Evolutionary conservation across 2,113 vertebrate species (phyloP).

Genomic region (Notarius quadriscutis): DNA sequence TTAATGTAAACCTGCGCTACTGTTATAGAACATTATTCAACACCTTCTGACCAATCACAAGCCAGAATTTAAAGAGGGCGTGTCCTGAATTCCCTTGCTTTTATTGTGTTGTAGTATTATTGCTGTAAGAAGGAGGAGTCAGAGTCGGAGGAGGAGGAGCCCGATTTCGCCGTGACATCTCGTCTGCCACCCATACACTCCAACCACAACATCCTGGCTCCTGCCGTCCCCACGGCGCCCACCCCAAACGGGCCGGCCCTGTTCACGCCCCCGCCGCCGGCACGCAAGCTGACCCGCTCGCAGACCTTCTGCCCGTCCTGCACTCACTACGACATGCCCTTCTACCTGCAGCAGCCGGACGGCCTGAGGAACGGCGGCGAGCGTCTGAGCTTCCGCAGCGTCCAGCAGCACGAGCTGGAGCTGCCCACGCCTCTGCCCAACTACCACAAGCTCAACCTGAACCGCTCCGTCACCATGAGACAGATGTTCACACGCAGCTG

Average conservation of each 20-base stretch:
- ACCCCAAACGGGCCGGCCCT: conserved; percentile 85
- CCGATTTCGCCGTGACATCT: conserved; percentile 89
- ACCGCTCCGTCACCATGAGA: conserved; percentile 90
- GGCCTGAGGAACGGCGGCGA: conserved; percentile 80
- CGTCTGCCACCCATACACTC: conserved; percentile 88
- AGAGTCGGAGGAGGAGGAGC: conserved; percentile 97
- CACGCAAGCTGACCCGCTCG: conserved; percentile 76
- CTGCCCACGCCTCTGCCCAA: conserved; percentile 70
- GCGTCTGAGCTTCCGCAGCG: conserved; percentile 78
- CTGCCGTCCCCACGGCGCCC: conserved; percentile 68
- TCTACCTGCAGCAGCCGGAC: conserved; percentile 85
- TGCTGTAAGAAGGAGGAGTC: conserved; percentile 94
- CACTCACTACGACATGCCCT: conserved; percentile 82
- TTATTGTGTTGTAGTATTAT: conserved; percentile 80
- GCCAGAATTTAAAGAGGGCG: neutral
- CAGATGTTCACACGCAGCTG: conserved; percentile 93
- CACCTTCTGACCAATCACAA: neutral
- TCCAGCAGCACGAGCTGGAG: conserved; percentile 86
- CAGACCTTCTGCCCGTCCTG: conserved; percentile 86
- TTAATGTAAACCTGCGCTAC: neutral
- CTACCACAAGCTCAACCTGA: conserved; percentile 87
- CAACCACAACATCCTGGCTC: conserved; percentile 86
- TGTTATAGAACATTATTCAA: neutral
- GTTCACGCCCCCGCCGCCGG: conserved; percentile 77
- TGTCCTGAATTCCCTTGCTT: neutral